Base-by-base conservation (phyloP, 2,113 vertebrate genomes). In the Oncorhynchus keta region DNA sequence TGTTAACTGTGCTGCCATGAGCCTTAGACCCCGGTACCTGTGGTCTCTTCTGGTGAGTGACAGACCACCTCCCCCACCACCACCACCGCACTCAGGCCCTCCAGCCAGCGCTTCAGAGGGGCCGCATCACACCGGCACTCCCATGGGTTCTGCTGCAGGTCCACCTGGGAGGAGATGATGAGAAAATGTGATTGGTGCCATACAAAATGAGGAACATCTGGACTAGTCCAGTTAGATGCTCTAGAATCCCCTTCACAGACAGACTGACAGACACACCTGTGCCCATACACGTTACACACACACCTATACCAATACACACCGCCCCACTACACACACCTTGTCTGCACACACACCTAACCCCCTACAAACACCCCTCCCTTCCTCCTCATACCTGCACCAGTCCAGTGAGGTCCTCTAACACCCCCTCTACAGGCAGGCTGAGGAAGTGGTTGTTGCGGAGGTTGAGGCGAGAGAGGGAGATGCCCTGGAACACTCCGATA, bases 61-160 rank as follows among this genome's bases (percentile, higher is more conserved):
- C 98, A 99, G 20, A 94, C 92, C 79, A 99, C 97, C 48, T 98
- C 97, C 1, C 97, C 97, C 72, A 98, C 92, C 85, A 99, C 94
- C 24, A 98, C 97, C 81, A 98, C 96, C 0, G 96, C 95, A 76
- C 97, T 99, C 83, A 98, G 95, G 22, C 96, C 95, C 87, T 99
- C 97, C 77, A 99, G 95, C 98, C 98, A 99, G 85, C 97, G 96
- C 88, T 98, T 99, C 2, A 99, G 94, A 0, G 96, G 95, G 32
- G 97, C 95, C 77, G 97, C 93, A 22, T 97, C 95, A 79, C 98
- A 99, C 67, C 94, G 95, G 85, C 98, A 99, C 91, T 98, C 96
- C 98, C 98, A 99, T 0, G 96, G 98, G 89, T 99, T 99, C 90
- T 97, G 95, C 83, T 97, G 97, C 87, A 99, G 94, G 88, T 99